A percentile compares a stretch with the other conserved stretches of the same genome.
Evolutionary conservation across 1,140 invertebrate species (phyloP).

Genomic region (Atopsyche davidsoni): DNA sequence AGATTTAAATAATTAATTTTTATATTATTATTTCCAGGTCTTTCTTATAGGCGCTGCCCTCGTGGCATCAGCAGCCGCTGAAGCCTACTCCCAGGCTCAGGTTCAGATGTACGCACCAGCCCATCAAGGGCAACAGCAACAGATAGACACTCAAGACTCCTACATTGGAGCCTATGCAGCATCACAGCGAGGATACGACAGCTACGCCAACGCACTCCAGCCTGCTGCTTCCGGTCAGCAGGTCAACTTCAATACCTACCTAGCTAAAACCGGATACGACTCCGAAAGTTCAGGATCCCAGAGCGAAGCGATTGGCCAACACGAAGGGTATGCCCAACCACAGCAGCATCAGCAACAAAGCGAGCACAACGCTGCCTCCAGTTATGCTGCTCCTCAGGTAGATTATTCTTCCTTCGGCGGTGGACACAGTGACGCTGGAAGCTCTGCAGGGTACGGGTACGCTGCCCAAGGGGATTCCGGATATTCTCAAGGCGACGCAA

Average conservation of each 20-base stretch:
- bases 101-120: too few relatives aligned
- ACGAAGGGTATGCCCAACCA: constrained; percentile 8
- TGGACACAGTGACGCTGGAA: background rate
- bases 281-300: background rate
- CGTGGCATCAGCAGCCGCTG: background rate
- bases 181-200: constrained; percentile 17
- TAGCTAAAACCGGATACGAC: background rate
- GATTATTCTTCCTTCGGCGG: too few relatives aligned
- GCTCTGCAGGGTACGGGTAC: background rate
- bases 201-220: constrained; percentile 11
- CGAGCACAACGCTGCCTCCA: too few relatives aligned
- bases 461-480: background rate
- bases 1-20: too few relatives aligned
- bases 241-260: background rate
- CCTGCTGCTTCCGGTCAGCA: constrained; percentile 6
- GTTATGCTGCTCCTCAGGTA: too few relatives aligned
- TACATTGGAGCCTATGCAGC: constrained; percentile 9
- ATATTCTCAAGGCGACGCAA: constrained; percentile 6
- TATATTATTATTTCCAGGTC: background rate
- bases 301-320: background rate
- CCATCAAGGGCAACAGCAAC: too few relatives aligned
- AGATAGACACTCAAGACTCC: constrained; percentile 5
- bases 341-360: too few relatives aligned
- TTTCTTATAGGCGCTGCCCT: background rate
- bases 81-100: background rate